Conservation (phyloP, 2,888 invertebrate genomes). For the Salpingus planirostris region DNA sequence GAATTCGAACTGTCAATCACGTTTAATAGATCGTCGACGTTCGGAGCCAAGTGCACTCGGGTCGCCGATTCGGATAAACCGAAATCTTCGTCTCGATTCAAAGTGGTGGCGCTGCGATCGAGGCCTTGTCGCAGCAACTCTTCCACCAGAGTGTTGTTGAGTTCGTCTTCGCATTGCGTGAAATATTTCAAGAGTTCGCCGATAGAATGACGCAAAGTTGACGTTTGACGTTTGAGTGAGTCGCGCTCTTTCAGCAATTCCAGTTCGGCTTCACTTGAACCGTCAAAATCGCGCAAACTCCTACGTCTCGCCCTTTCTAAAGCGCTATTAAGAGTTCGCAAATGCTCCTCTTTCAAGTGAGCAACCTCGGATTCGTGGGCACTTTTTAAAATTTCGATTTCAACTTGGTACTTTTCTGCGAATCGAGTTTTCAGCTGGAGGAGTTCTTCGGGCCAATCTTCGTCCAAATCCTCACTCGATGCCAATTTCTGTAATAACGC, state of each 20-base stretch:
- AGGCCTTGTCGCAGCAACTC: constrained; percentile 46
- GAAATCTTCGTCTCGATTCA: constrained; percentile 21
- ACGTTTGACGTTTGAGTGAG: constrained; percentile 55
- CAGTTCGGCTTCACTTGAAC: constrained; percentile 47
- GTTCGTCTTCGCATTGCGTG: constrained; percentile 66
- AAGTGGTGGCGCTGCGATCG: constrained; percentile 23
- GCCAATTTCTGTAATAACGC: constrained; percentile 64
- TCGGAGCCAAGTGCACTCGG: constrained; percentile 64
- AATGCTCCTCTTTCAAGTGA: constrained; percentile 33
- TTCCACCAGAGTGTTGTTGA: constrained; percentile 64
- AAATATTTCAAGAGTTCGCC: constrained; percentile 65
- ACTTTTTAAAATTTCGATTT: constrained; percentile 49
- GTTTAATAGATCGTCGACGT: constrained; percentile 50
- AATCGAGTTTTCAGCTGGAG: constrained; percentile 64
- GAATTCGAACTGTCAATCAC: constrained; percentile 54
- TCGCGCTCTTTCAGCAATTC: constrained; percentile 57
- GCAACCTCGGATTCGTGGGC: constrained; percentile 55
- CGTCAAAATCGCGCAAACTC: constrained; percentile 33
- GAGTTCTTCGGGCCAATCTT: constrained; percentile 71
- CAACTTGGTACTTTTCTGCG: constrained; percentile 54
- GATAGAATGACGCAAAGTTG: constrained; percentile 56
- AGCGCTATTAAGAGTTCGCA: constrained; percentile 31
- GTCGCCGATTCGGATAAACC: constrained; percentile 25
- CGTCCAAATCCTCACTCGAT: constrained; percentile 57
- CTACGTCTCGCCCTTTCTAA: constrained; percentile 32